Percentiles rank a stretch among this genome's conserved stretches.
These are phyloP conservation scores for Taeniopygia guttata DNA, from an alignment of 2,797 vertebrate species.

Conservation along the genomic window DNA sequence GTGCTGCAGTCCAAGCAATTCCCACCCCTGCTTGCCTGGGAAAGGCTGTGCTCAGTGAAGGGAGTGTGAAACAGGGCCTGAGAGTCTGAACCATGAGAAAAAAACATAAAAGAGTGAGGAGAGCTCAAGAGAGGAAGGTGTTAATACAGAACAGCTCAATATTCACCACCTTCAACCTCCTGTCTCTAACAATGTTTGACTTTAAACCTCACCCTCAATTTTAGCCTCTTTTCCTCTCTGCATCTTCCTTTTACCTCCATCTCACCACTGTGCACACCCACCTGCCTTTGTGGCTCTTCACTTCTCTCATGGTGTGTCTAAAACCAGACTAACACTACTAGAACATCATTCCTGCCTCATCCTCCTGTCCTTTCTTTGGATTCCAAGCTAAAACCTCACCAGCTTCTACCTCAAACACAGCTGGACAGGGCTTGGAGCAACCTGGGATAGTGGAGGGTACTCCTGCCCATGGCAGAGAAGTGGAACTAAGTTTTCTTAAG, in stretches of 20 bases:
- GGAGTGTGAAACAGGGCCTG: not conserved
- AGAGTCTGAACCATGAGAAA: not conserved
- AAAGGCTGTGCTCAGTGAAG: not conserved
- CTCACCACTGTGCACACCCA: not conserved
- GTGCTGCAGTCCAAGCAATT: not conserved
- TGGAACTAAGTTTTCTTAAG: not conserved
- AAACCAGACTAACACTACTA: not conserved
- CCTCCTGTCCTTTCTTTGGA: not conserved
- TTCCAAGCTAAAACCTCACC: not conserved
- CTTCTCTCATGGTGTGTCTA: not conserved
- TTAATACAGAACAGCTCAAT: not conserved
- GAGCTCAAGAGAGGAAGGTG: not conserved
- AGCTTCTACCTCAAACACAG: not conserved
- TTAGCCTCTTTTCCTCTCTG: not conserved
- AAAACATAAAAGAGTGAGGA: not conserved
- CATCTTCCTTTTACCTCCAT: not conserved
- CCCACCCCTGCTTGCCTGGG: not conserved
- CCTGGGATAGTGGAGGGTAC: not conserved
- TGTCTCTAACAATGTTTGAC: not conserved
- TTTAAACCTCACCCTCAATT: not conserved
- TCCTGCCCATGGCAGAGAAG: not conserved
- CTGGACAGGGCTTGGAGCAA: rapidly evolving
- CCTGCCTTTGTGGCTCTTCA: not conserved
- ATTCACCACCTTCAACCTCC: not conserved
- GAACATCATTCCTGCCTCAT: not conserved